Conservation (phyloP, 2,888 invertebrate genomes). For the Heteromyza rotundicornis region DNA sequence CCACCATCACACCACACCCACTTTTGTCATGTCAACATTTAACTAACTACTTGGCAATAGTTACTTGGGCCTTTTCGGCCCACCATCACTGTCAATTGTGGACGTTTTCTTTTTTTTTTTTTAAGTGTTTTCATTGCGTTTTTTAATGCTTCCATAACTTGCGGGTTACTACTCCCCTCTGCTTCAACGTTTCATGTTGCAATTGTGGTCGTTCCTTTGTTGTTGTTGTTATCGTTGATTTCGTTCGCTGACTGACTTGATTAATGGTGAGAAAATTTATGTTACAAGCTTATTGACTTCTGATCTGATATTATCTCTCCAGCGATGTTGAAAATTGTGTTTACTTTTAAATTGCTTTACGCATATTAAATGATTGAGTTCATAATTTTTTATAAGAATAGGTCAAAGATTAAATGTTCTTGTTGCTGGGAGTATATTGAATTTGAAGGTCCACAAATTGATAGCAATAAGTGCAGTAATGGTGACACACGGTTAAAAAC, state of each 20-base stretch:
- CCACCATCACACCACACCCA: too few relatives aligned
- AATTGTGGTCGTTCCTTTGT: too few relatives aligned
- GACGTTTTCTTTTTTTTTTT: too few relatives aligned
- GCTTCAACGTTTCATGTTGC: neutral
- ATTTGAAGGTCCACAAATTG: too few relatives aligned
- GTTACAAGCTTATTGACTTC: neutral
- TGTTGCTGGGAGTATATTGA: too few relatives aligned
- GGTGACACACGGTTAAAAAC: too few relatives aligned
- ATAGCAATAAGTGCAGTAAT: too few relatives aligned
- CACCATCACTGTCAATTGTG: neutral
- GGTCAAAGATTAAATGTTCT: too few relatives aligned
- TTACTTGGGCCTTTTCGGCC: neutral
- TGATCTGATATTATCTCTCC: constrained; percentile 1
- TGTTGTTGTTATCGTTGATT: too few relatives aligned
- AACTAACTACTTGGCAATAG: too few relatives aligned
- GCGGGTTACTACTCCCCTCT: neutral
- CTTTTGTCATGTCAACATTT: too few relatives aligned
- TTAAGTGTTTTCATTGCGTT: neutral
- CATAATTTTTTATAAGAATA: too few relatives aligned
- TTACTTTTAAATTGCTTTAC: neutral
- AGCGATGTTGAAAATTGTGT: neutral
- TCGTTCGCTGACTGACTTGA: neutral
- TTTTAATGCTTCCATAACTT: neutral
- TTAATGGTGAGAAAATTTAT: constrained; percentile 4
- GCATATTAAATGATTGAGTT: neutral